Evolutionary conservation across 2,797 vertebrate species (phyloP).

Genomic region (Borostomias antarcticus): DNA sequence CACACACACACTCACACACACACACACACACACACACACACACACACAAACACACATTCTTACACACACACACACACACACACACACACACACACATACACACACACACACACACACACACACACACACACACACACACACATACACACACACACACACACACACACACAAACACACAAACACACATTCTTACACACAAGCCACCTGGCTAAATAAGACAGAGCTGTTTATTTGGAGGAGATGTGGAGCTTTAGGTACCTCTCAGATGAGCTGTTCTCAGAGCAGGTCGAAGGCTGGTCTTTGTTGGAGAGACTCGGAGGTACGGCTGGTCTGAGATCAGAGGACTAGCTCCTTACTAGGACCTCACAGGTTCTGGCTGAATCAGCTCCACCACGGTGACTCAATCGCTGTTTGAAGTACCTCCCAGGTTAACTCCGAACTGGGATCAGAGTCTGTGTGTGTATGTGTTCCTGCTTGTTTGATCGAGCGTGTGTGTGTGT

Average conservation of each 20-base stretch:
- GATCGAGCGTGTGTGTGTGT: no score
- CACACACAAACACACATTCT: no score
- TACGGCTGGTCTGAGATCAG: slow-evolving; percentile 43
- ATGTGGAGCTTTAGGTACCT: slow-evolving; percentile 5
- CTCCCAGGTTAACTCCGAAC: slow-evolving; percentile 1
- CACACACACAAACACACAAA: slow-evolving; percentile 1
- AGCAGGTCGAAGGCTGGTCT: slow-evolving; percentile 21
- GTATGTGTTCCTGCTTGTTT: background rate
- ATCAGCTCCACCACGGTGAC: background rate
- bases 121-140: background rate
- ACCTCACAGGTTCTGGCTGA: background rate
- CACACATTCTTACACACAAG: no score
- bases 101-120: background rate
- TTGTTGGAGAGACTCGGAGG: slow-evolving; percentile 19
- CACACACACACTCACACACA: background rate
- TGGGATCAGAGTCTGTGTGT: background rate
- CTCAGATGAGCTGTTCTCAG: slow-evolving; percentile 25
- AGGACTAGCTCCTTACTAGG: slow-evolving; percentile 17
- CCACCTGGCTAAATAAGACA: slow-evolving; percentile 13
- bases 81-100: background rate
- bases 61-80: background rate
- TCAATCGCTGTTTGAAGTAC: slow-evolving; percentile 9
- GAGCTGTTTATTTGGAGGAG: background rate
- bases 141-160: background rate
- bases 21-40: background rate